Evolutionary conservation across 2,888 invertebrate genomes (phyloP), one percentile per base, ranked within the genome.

Genomic region (Orthosia incerta): DNA sequence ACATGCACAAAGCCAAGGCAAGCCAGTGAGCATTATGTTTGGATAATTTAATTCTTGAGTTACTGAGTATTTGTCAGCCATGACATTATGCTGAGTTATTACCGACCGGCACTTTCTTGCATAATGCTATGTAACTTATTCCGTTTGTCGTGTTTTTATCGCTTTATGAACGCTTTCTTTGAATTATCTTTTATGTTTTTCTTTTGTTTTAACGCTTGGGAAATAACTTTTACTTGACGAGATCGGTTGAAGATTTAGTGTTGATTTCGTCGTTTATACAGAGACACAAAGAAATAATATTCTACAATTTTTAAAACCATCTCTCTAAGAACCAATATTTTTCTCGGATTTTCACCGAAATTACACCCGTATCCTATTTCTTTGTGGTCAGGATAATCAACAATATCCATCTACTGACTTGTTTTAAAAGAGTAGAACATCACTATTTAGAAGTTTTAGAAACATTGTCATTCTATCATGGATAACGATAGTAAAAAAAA

Each of bases 51-150:
- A 66, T 39, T 70, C 51, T 69, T 53, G 51, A 23, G 51, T 62
- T 68, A 48, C 69, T 26, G 48, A 23, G 57, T 62, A 26, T 74
- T 69, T 74, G 75, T 46, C 60, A 84, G 64, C 71, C 68, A 23
- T 76, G 74, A 67, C 84, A 84, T 82, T 77, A 71, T 48, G 23
- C 46, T 56, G 57, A 79, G 64, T 56, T 79, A 74, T 67, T 60
- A 56, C 64, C 50, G 26, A 26, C 46, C 62, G 66, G 46, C 70
- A 84, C 55, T 67, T 75, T 71, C 59, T 80, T 84, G 68, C 72
- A 63, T 82, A 82, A 84, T 80, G 13, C 23, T 26, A 51, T 45
- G 13, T 57, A 53, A 55, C n/a, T 62, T 63, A 50, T 50, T 23
- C 67, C 13, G 50, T 64, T 79, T 79, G 60, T 26, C n/a, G 79